Percentiles rank a stretch among this genome's conserved stretches.
Evolutionary conservation across 2,888 invertebrate species (phyloP).

Genomic region (Taphrorychus bicolor): DNA sequence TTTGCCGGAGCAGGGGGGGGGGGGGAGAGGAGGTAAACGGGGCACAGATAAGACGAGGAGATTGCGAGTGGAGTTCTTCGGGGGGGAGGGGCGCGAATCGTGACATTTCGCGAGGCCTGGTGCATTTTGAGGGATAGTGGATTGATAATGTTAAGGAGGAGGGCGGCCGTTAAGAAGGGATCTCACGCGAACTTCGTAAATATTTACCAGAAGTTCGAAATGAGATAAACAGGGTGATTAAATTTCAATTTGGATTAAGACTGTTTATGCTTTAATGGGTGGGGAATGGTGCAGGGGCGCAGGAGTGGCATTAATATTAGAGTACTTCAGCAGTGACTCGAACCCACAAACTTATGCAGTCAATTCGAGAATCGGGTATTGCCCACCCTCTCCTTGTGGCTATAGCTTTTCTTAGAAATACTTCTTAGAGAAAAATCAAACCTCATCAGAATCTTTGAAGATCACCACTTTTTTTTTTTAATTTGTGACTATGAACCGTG

Average conservation of each 20-base stretch:
- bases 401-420: no score
- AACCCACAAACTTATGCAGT: no score
- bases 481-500: no score
- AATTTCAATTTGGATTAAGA: slow-evolving; percentile 31
- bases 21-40: slow-evolving; percentile 43
- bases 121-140: slow-evolving; percentile 29
- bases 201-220: slow-evolving; percentile 24
- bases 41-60: slow-evolving; percentile 23
- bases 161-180: slow-evolving; percentile 18
- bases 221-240: slow-evolving; percentile 28
- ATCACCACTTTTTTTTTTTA: no score
- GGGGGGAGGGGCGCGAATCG: slow-evolving; percentile 10
- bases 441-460: no score
- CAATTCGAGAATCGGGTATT: no score
- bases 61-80: background rate
- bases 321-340: slow-evolving; percentile 1
- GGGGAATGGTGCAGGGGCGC: no score
- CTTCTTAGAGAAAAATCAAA: no score
- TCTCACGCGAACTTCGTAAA: slow-evolving; percentile 27
- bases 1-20: slow-evolving; percentile 41
- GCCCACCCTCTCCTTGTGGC: no score
- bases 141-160: slow-evolving; percentile 18
- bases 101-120: slow-evolving; percentile 29
- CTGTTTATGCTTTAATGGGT: slow-evolving; percentile 11
- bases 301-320: slow-evolving; percentile 9